A percentile compares a stretch with the other conserved stretches of the same genome.
phyloP scores from a whole-genome alignment of 2,113 vertebrate species.

The Crotalus tigris region DNA sequence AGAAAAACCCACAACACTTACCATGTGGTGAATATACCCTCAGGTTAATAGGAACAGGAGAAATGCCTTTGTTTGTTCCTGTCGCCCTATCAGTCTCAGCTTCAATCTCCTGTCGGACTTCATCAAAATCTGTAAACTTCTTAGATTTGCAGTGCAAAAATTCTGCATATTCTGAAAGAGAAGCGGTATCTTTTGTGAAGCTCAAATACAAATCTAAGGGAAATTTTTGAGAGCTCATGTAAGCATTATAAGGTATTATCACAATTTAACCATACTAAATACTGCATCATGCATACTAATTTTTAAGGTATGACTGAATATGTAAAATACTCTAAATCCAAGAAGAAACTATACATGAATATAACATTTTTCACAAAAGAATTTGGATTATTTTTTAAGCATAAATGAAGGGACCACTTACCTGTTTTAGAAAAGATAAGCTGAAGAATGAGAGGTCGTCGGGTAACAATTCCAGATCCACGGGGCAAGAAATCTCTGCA shows the following conservation, averaged over 20 bases:
- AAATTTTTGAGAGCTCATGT: neutral
- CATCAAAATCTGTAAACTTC: constrained; percentile 96
- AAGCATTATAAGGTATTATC: neutral
- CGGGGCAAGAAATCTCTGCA: constrained; percentile 94
- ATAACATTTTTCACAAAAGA: neutral
- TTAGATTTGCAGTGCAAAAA: constrained; percentile 96
- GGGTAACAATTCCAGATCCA: constrained; percentile 93
- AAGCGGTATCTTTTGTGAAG: neutral
- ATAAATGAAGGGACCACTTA: constrained; percentile 49
- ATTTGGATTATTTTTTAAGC: neutral
- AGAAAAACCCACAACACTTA: constrained; percentile 58
- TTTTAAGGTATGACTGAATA: neutral
- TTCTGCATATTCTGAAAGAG: constrained; percentile 85
- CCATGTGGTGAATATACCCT: constrained; percentile 90
- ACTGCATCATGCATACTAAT: too few relatives aligned
- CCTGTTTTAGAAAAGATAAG: constrained; percentile 96
- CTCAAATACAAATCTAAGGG: neutral
- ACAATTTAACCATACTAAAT: neutral
- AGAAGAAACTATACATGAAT: neutral
- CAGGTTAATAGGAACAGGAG: constrained; percentile 91
- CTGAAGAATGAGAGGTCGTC: constrained; percentile 93
- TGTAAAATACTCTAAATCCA: neutral
- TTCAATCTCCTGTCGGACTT: constrained; percentile 92
- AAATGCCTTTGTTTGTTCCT: constrained; percentile 96
- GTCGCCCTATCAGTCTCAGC: constrained; percentile 91